These are phyloP conservation scores for Drosophila nannoptera DNA, from an alignment of 1,140 invertebrate genomes.

Conservation along the genomic window DNA sequence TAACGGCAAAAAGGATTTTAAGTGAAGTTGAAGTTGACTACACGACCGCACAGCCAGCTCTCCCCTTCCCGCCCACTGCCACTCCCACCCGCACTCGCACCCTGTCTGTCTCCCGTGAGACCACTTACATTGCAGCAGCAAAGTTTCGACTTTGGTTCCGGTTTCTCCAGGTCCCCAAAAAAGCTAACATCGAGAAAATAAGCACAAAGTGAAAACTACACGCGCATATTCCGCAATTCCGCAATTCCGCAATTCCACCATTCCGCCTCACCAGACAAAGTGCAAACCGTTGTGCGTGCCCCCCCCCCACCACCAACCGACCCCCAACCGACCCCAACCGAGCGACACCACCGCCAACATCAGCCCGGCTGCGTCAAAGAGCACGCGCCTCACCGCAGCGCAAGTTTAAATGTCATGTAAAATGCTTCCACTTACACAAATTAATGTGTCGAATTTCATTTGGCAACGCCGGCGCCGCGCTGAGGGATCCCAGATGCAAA, in stretches of 20 bases:
- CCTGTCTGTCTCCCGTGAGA: slow-evolving; percentile 35
- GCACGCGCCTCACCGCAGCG: slow-evolving; percentile 45
- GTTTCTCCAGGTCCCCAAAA: slow-evolving; percentile 28
- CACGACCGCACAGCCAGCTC: slow-evolving; percentile 62
- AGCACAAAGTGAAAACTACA: slow-evolving; percentile 69
- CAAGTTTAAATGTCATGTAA: slow-evolving; percentile 77
- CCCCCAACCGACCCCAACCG: slow-evolving; percentile 5
- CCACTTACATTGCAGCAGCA: slow-evolving; percentile 66
- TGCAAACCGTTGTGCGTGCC: slow-evolving; percentile 62
- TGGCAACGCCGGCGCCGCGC: slow-evolving; percentile 34
- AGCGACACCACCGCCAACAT: slow-evolving; percentile 14
- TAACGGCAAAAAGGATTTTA: slow-evolving; percentile 77
- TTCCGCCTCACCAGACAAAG: slow-evolving; percentile 74
- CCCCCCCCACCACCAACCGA: slow-evolving; percentile 12
- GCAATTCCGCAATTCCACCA: slow-evolving; percentile 63
- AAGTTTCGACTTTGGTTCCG: slow-evolving; percentile 56
- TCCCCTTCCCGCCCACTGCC: neutral
- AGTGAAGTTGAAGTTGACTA: slow-evolving; percentile 78
- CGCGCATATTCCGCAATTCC: slow-evolving; percentile 60
- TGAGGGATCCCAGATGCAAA: slow-evolving; percentile 16
- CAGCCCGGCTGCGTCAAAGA: slow-evolving; percentile 46
- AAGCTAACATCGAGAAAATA: slow-evolving; percentile 59
- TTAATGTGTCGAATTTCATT: slow-evolving; percentile 77
- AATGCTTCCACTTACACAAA: slow-evolving; percentile 78
- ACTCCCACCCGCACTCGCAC: neutral